These are phyloP conservation scores for Yponomeuta plumbellus DNA, from an alignment of 2,888 invertebrate genomes.

Conservation along the genomic window DNA sequence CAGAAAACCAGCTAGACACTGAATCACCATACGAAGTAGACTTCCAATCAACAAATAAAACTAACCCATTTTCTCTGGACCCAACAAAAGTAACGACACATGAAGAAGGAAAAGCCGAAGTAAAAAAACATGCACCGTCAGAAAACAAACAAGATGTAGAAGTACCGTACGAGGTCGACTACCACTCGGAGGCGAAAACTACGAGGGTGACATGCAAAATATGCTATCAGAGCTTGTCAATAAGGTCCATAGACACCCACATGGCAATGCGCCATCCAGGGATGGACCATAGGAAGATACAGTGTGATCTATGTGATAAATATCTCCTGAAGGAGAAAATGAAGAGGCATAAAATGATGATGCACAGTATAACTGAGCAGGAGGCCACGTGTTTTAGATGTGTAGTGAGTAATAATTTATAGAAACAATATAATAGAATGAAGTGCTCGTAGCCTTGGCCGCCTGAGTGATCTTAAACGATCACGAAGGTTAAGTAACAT, in stretches of 20 bases:
- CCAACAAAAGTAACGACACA: too few species aligned
- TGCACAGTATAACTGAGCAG: slow-evolving; percentile 30
- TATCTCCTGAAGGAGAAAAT: slow-evolving; percentile 36
- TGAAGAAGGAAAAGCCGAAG: too few species aligned
- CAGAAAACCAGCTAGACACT: neutral
- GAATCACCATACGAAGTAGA: neutral
- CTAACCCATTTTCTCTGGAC: too few species aligned
- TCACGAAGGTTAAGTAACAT: too few species aligned
- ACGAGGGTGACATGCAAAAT: slow-evolving; percentile 39
- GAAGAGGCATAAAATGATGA: slow-evolving; percentile 32
- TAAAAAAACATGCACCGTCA: too few species aligned
- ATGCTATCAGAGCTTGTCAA: slow-evolving; percentile 43
- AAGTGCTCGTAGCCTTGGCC: too few species aligned
- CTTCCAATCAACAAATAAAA: too few species aligned
- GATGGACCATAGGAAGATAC: slow-evolving; percentile 36
- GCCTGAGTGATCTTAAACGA: too few species aligned
- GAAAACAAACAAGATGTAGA: neutral
- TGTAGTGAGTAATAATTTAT: slow-evolving; percentile 33
- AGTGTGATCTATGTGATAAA: slow-evolving; percentile 47
- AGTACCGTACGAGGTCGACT: neutral
- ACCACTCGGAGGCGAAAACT: slow-evolving; percentile 8
- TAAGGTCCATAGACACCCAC: slow-evolving; percentile 41
- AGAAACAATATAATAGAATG: too few species aligned
- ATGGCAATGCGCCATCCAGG: slow-evolving; percentile 42
- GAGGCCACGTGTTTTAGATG: slow-evolving; percentile 27